phyloP scores from a whole-genome alignment of 1,140 invertebrate species.

The Geopemphigus sp. region DNA sequence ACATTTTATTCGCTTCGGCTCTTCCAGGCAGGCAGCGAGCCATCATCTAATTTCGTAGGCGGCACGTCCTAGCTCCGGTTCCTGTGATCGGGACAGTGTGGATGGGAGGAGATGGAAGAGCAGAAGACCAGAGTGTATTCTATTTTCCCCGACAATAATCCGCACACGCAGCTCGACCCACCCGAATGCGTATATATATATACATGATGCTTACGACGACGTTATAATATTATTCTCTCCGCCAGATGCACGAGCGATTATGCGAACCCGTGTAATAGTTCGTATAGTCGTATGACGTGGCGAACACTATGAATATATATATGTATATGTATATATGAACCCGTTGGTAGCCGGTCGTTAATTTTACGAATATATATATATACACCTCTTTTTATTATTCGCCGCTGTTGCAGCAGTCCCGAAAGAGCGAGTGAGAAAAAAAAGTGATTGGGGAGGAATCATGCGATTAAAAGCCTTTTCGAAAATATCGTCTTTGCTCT shows the following conservation, averaged over 20 bases:
- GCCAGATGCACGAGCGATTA: conserved; percentile 37
- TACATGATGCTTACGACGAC: background rate
- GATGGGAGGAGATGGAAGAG: background rate
- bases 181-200: too few species aligned
- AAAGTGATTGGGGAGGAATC: too few species aligned
- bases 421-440: too few species aligned
- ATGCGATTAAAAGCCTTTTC: background rate
- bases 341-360: background rate
- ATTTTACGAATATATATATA: too few species aligned
- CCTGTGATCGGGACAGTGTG: too few species aligned
- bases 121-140: background rate
- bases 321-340: background rate
- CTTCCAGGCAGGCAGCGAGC: background rate
- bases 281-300: background rate
- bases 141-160: conserved; percentile 25
- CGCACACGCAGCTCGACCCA: background rate
- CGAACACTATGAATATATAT: background rate
- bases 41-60: conserved; percentile 40
- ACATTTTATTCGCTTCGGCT: conserved; percentile 28
- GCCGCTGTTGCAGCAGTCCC: too few species aligned
- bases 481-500: too few species aligned
- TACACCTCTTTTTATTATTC: background rate
- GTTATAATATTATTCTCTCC: background rate
- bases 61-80: background rate
- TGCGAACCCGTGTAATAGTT: conserved; percentile 16